phyloP scores from a whole-genome alignment of 30 jellyfish, hydroid and myxozoan genomes.

The Pseudorhiza aurosa region DNA sequence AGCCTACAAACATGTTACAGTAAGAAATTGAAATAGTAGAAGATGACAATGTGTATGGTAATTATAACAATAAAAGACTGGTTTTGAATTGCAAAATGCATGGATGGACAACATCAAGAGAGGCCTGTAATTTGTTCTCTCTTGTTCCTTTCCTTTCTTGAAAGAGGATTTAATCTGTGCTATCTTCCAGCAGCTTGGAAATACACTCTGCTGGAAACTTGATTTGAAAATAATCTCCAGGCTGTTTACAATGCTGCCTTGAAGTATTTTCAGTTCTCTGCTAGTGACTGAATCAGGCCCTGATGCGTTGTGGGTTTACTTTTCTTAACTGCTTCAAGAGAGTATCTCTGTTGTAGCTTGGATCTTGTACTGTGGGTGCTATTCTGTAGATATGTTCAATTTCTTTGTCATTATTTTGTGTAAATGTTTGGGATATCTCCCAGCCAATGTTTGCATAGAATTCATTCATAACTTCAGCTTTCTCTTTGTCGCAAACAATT shows the following conservation, averaged over 20 bases:
- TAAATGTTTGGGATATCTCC: slow-evolving; percentile 17
- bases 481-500: slow-evolving; percentile 27
- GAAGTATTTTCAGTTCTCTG: slow-evolving; percentile 31
- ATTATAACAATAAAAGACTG: too few relatives aligned
- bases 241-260: slow-evolving; percentile 41
- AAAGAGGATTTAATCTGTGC: slow-evolving; percentile 21
- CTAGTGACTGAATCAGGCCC: slow-evolving; percentile 34
- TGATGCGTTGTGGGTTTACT: slow-evolving; percentile 35
- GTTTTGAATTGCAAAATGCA: too few relatives aligned
- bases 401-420: background rate
- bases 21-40: too few relatives aligned
- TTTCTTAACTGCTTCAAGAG: slow-evolving; percentile 50
- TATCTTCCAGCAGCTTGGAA: slow-evolving; percentile 46
- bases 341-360: slow-evolving; percentile 54
- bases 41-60: too few relatives aligned
- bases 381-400: slow-evolving; percentile 44
- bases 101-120: slow-evolving; percentile 36
- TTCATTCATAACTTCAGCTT: slow-evolving; percentile 41
- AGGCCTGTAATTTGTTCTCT: slow-evolving; percentile 32
- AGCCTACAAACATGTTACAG: too few relatives aligned
- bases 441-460: slow-evolving; percentile 54
- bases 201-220: slow-evolving; percentile 34
- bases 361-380: slow-evolving; percentile 65
- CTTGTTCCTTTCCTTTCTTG: slow-evolving; percentile 39
- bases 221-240: slow-evolving; percentile 42